These are phyloP conservation scores for Anseranas semipalmata DNA, from an alignment of 2,113 vertebrate species.

Conservation along the genomic window DNA sequence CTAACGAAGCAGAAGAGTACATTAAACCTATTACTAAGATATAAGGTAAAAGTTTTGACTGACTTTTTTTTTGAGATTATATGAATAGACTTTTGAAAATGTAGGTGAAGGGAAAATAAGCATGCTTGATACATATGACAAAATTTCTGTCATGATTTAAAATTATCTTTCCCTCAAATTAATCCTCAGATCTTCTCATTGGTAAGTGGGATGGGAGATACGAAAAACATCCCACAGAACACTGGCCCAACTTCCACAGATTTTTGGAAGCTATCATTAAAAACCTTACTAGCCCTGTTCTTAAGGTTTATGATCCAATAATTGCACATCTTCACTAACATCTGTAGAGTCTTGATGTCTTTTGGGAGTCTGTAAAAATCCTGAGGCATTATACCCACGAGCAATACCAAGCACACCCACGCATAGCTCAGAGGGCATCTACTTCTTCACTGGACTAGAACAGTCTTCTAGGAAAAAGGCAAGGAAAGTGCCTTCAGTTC, in stretches of 20 bases:
- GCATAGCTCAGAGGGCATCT: not conserved
- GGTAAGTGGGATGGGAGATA: not conserved
- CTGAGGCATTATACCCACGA: accelerated
- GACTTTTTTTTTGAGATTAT: not conserved
- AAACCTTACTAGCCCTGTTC: not conserved
- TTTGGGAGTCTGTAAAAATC: not conserved
- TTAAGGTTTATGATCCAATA: not conserved
- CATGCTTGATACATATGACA: not conserved
- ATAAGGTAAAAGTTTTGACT: not conserved
- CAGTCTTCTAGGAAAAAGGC: not conserved
- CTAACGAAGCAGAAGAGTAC: not conserved
- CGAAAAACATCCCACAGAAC: not conserved
- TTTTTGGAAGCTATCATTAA: not conserved
- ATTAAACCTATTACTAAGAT: not conserved
- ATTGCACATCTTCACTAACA: not conserved
- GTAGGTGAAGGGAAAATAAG: not conserved
- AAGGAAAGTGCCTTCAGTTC: not conserved
- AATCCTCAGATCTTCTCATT: not conserved
- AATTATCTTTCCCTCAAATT: not conserved
- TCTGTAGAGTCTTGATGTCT: not conserved
- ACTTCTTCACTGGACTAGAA: not conserved
- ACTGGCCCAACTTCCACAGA: not conserved
- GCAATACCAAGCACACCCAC: no score
- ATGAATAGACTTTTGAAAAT: not conserved
- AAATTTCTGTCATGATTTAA: not conserved